A percentile compares a stretch with the other conserved stretches of the same genome.
phyloP scores from a whole-genome alignment of 2,797 vertebrate genomes.

The Melopsittacus undulatus region DNA sequence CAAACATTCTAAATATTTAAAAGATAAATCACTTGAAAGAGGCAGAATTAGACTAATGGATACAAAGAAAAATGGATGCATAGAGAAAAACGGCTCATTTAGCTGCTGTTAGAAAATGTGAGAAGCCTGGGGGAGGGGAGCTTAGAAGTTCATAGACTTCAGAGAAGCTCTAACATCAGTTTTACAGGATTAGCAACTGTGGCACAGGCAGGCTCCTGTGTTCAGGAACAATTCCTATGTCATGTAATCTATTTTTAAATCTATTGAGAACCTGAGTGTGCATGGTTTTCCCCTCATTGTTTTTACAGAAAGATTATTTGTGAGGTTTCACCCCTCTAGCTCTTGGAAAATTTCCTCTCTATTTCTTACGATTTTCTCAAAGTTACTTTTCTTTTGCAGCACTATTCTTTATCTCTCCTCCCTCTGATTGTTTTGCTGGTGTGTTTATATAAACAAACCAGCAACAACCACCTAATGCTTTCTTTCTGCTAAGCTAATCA shows the following conservation, averaged over 20 bases:
- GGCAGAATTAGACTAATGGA: constrained; percentile 2
- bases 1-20: constrained; percentile 24
- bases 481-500: background rate
- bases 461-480: background rate
- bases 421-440: background rate
- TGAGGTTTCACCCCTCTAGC: background rate
- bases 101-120: constrained; percentile 33
- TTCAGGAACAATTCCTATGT: background rate
- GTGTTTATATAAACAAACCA: background rate
- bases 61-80: background rate
- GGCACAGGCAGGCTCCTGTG: background rate
- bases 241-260: background rate
- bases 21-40: constrained; percentile 22
- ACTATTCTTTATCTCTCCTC: background rate
- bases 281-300: background rate
- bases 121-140: background rate
- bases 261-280: background rate
- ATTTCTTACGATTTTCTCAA: background rate
- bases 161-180: background rate
- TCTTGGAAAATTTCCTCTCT: background rate
- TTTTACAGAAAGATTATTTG: background rate
- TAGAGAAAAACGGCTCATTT: background rate
- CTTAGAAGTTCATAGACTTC: background rate
- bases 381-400: background rate
- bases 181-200: background rate